Evolutionary conservation across 92 coral and sea anemone genomes (phyloP).

Genomic region (Nematostella vectensis): DNA sequence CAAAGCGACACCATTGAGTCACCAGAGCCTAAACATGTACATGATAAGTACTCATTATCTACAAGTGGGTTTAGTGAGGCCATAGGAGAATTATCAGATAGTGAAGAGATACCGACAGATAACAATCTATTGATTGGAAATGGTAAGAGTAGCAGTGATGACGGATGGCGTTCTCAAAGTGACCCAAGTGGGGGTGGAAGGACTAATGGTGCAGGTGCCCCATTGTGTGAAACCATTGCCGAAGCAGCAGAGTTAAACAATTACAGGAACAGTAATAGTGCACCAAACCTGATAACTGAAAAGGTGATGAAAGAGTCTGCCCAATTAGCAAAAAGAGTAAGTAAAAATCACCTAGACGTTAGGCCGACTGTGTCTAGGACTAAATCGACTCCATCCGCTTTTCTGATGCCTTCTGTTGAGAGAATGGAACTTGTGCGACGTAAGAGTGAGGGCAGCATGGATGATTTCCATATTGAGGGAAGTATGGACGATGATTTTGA

Average conservation of each 20-base stretch:
- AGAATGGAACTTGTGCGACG: slow-evolving; percentile 8
- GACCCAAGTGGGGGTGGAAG: slow-evolving; percentile 92
- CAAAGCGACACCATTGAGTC: slow-evolving; percentile 60
- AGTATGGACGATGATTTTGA: slow-evolving; percentile 60
- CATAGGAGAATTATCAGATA: slow-evolving; percentile 62
- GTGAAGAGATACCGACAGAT: slow-evolving; percentile 60
- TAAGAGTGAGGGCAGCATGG: slow-evolving; percentile 27
- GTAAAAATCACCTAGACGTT: slow-evolving; percentile 37
- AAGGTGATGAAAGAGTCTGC: slow-evolving; percentile 80
- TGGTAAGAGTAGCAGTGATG: slow-evolving; percentile 28
- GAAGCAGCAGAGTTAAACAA: slow-evolving; percentile 68
- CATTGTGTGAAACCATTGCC: slow-evolving; percentile 73
- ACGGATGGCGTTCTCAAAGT: slow-evolving; percentile 86
- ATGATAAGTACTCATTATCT: slow-evolving; percentile 66
- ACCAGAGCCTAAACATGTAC: slow-evolving; percentile 71
- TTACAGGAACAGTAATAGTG: slow-evolving; percentile 88
- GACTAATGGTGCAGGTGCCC: slow-evolving; percentile 53
- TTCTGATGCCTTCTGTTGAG: slow-evolving; percentile 4
- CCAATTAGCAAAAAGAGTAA: slow-evolving; percentile 70
- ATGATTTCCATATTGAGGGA: slow-evolving; percentile 32
- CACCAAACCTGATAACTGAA: slow-evolving; percentile 72
- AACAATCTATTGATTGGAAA: slow-evolving; percentile 23
- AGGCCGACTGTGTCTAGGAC: slow-evolving; percentile 27
- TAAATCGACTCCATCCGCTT: slow-evolving; percentile 23
- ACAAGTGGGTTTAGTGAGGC: slow-evolving; percentile 89